phyloP scores from a whole-genome alignment of 2,797 vertebrate genomes.

The Erpetoichthys calabaricus region DNA sequence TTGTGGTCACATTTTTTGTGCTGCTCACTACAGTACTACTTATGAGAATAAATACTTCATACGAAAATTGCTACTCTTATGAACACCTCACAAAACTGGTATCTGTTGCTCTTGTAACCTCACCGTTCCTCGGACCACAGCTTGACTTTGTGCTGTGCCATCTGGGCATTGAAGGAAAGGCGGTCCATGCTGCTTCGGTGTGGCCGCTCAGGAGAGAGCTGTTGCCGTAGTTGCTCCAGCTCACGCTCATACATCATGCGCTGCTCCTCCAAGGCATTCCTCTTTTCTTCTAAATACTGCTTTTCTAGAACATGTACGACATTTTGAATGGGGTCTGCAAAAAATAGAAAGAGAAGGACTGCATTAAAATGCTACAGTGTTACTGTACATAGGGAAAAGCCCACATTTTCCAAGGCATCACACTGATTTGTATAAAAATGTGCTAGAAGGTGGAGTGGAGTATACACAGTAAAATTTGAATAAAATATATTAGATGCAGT shows the following conservation, averaged over 20 bases:
- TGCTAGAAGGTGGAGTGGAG: too few species aligned
- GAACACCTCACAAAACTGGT: too few species aligned
- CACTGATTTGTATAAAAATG: too few species aligned
- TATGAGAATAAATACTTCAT: too few species aligned
- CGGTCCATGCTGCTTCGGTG: constrained; percentile 61
- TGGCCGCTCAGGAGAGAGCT: constrained; percentile 75
- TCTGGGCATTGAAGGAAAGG: constrained; percentile 63
- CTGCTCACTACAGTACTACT: too few species aligned
- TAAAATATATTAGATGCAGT: too few species aligned
- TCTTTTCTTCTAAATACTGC: constrained; percentile 91
- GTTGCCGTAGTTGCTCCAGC: constrained; percentile 79
- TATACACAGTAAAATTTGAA: too few species aligned
- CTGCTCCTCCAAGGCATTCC: constrained; percentile 84
- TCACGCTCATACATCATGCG: constrained; percentile 87
- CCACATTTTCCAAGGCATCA: too few species aligned
- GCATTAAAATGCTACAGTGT: too few species aligned
- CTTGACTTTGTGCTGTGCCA: constrained; percentile 64
- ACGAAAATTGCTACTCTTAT: too few species aligned
- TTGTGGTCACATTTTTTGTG: too few species aligned
- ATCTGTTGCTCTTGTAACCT: constrained; percentile 16
- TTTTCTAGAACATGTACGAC: constrained; percentile 91
- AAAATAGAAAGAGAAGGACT: not conserved
- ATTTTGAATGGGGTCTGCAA: constrained; percentile 80
- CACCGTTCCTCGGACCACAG: constrained; percentile 93
- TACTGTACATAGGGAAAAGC: too few species aligned